Evolutionary conservation across 2,888 invertebrate genomes (phyloP).

Genomic region (Junonia oenone): DNA sequence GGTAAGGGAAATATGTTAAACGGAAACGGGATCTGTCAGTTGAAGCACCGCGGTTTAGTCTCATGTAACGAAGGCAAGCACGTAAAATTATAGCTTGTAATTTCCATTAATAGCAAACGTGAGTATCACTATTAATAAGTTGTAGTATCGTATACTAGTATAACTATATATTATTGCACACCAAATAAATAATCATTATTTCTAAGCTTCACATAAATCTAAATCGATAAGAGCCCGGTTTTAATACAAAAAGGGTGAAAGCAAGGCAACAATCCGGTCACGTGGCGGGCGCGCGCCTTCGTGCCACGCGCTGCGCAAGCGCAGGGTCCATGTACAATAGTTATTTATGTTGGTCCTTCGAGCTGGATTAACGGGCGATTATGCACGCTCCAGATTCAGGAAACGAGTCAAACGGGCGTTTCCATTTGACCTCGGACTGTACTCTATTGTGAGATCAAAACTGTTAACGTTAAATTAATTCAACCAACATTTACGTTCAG

Average conservation of each 20-base stretch:
- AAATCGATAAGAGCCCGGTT: constrained; percentile 32
- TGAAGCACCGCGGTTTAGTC: neutral
- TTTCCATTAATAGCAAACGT: neutral
- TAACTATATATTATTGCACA: neutral
- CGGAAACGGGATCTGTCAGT: constrained; percentile 36
- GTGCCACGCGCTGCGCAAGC: constrained; percentile 62
- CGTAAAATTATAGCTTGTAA: neutral
- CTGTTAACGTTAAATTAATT: constrained; percentile 4
- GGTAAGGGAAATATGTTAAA: constrained; percentile 46
- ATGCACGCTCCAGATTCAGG: constrained; percentile 75
- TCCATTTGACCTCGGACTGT: constrained; percentile 46
- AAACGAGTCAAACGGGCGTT: constrained; percentile 54
- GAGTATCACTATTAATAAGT: neutral
- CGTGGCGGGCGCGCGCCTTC: constrained; percentile 68
- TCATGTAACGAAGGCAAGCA: neutral
- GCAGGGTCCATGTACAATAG: constrained; percentile 45
- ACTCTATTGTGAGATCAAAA: constrained; percentile 44
- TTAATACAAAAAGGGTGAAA: constrained; percentile 63
- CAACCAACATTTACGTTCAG: neutral
- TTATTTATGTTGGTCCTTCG: constrained; percentile 56
- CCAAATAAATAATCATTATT: constrained; percentile 3
- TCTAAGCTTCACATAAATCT: constrained; percentile 27
- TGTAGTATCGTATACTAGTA: neutral
- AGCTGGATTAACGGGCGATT: constrained; percentile 72
- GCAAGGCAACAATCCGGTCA: constrained; percentile 60